phyloP scores from a whole-genome alignment of 2,797 vertebrate species.

The Thamnophis elegans region DNA sequence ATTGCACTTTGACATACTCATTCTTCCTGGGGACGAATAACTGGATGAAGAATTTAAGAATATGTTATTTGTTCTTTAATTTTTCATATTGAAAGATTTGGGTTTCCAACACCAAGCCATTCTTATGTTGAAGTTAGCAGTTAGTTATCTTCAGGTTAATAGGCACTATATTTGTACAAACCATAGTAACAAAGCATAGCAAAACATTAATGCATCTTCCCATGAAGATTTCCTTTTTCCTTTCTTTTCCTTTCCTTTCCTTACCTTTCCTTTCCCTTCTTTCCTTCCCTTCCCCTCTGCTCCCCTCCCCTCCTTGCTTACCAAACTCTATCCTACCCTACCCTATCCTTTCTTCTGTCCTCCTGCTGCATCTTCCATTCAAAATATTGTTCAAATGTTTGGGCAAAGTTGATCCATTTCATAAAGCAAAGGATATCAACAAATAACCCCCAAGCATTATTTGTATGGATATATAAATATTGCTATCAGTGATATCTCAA shows the following conservation, averaged over 20 bases:
- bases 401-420: constrained; percentile 27
- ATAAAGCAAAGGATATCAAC: background rate
- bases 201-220: constrained; percentile 46
- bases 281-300: no score
- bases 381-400: constrained; percentile 42
- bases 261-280: no score
- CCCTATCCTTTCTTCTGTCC: background rate
- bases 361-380: constrained; percentile 4
- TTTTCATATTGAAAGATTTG: background rate
- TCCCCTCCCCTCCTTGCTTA: no score
- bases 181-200: constrained; percentile 31
- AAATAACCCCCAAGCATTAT: background rate
- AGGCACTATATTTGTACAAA: constrained; percentile 51
- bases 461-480: background rate
- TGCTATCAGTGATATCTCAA: background rate
- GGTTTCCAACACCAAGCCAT: constrained; percentile 7
- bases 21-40: background rate
- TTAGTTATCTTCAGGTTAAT: constrained; percentile 13
- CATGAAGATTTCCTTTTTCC: background rate
- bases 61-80: background rate
- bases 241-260: no score
- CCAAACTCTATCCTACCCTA: no score
- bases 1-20: background rate
- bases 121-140: constrained; percentile 54
- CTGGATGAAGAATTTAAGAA: background rate